Percentiles rank a stretch among this genome's conserved stretches.
Conservation (phyloP, 2,888 invertebrate genomes). For the Caenorhabditis japonica region DNA sequence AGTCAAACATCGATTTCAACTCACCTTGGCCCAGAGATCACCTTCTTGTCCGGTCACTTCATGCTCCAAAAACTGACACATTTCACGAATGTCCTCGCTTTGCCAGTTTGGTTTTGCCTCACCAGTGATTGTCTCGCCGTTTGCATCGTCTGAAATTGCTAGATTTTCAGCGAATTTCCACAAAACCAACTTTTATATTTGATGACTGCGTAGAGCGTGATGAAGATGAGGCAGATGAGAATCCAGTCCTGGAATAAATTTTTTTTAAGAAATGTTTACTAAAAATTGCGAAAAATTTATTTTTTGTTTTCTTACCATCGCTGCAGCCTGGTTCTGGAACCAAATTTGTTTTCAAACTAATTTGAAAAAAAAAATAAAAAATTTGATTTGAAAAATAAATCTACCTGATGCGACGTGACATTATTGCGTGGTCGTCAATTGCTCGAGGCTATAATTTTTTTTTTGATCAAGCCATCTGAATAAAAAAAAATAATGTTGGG, state of each 20-base stretch:
- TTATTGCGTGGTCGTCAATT: too few species aligned
- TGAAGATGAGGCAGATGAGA: slow-evolving; percentile 16
- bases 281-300: too few species aligned
- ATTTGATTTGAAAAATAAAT: too few species aligned
- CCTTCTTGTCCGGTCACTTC: slow-evolving; percentile 65
- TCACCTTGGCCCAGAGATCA: slow-evolving; percentile 38
- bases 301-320: too few species aligned
- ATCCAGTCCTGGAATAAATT: slow-evolving; percentile 27
- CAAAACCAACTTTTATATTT: slow-evolving; percentile 17
- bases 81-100: slow-evolving; percentile 54
- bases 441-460: too few species aligned
- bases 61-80: slow-evolving; percentile 70
- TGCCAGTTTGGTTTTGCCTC: slow-evolving; percentile 14
- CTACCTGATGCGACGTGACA: slow-evolving; percentile 36
- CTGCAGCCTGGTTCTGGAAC: too few species aligned
- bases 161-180: neutral
- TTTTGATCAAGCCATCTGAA: too few species aligned
- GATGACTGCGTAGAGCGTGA: slow-evolving; percentile 24
- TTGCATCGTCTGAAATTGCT: neutral
- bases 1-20: too few species aligned
- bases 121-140: neutral
- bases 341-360: neutral
- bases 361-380: too few species aligned
- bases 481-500: too few species aligned
- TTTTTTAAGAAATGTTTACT: too few species aligned